Percentiles rank a stretch among this genome's conserved stretches.
Evolutionary conservation across 2,888 invertebrate genomes (phyloP).

Genomic region (Lymantria dispar): DNA sequence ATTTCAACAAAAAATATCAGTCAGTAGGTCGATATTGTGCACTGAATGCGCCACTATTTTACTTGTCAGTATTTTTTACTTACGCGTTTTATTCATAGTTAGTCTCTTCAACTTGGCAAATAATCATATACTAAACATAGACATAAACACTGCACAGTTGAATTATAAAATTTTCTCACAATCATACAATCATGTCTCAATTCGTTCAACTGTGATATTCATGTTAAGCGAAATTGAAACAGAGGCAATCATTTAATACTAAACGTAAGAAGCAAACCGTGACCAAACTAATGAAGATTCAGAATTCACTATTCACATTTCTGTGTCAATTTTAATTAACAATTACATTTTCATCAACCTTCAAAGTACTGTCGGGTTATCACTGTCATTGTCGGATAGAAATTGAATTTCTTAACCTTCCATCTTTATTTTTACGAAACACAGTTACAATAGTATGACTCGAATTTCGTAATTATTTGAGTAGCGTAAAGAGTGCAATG

Average conservation of each 20-base stretch:
- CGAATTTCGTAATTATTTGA: conserved; percentile 51
- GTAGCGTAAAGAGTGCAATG: conserved; percentile 35
- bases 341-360: conserved; percentile 78
- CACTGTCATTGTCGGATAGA: conserved; percentile 59
- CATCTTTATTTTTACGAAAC: conserved; percentile 53
- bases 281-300: conserved; percentile 80
- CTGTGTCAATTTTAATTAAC: conserved; percentile 81
- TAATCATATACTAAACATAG: conserved; percentile 69
- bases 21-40: conserved; percentile 28
- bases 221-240: conserved; percentile 81
- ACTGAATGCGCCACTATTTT: conserved; percentile 15
- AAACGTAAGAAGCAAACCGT: conserved; percentile 76
- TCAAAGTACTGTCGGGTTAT: conserved; percentile 63
- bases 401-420: conserved; percentile 73
- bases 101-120: conserved; percentile 61
- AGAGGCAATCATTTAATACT: conserved; percentile 80
- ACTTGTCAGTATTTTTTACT: conserved; percentile 46
- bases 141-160: conserved; percentile 58
- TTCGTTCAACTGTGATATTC: conserved; percentile 77
- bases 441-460: conserved; percentile 56
- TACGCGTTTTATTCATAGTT: conserved; percentile 77
- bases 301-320: conserved; percentile 74
- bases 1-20: conserved; percentile 27
- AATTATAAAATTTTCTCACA: conserved; percentile 75
- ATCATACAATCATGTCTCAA: conserved; percentile 78